phyloP scores from a whole-genome alignment of 2,888 invertebrate genomes.

The Alloplasta piceator region DNA sequence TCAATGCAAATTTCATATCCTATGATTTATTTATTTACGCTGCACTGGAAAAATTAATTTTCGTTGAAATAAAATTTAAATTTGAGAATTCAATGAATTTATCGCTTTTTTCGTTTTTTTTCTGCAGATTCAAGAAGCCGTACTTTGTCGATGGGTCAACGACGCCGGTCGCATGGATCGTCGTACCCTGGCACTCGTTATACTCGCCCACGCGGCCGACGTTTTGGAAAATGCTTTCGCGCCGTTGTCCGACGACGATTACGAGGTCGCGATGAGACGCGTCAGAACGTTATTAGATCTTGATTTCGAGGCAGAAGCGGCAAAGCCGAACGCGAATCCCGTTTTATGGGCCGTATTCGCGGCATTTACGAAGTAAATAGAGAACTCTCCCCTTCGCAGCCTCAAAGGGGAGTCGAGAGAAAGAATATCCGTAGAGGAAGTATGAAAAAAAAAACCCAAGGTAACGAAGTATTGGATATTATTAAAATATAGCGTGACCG shows the following conservation, averaged over 20 bases:
- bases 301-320: slow-evolving; percentile 97
- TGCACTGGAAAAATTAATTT: not conserved
- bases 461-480: slow-evolving; percentile 69
- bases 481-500: slow-evolving; percentile 45
- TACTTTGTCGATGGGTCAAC: slow-evolving; percentile 97
- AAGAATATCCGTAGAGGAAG: slow-evolving; percentile 57
- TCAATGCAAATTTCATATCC: too few species aligned
- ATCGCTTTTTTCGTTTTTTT: slow-evolving; percentile 5
- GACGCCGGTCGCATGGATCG: slow-evolving; percentile 99
- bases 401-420: not conserved
- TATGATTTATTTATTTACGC: not conserved
- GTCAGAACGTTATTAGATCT: slow-evolving; percentile 97
- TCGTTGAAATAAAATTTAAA: not conserved
- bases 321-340: slow-evolving; percentile 95
- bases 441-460: slow-evolving; percentile 49
- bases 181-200: slow-evolving; percentile 95
- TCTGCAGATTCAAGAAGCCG: slow-evolving; percentile 96
- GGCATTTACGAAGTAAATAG: slow-evolving; percentile 96
- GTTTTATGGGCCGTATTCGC: slow-evolving; percentile 99
- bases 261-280: slow-evolving; percentile 98
- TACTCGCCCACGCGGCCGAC: slow-evolving; percentile 98
- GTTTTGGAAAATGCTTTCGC: slow-evolving; percentile 99
- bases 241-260: slow-evolving; percentile 98
- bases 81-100: not conserved
- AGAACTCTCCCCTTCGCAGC: too few species aligned